A percentile compares a stretch with the other conserved stretches of the same genome.
These are phyloP conservation scores for Phrynocephalus forsythii DNA, from an alignment of 2,797 vertebrate genomes.

Conservation along the genomic window DNA sequence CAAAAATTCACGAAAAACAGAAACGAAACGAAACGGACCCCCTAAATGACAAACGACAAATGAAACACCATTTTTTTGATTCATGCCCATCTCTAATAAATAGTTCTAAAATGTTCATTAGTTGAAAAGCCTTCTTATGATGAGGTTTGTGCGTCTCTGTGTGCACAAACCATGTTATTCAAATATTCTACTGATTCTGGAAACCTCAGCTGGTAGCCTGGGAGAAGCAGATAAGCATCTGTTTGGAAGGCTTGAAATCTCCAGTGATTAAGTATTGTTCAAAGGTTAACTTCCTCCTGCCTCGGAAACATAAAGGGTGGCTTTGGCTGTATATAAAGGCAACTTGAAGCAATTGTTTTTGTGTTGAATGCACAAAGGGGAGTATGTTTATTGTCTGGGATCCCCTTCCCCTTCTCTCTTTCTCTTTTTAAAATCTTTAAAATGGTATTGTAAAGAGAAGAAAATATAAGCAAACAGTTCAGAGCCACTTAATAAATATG, in stretches of 20 bases:
- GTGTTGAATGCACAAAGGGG: background rate
- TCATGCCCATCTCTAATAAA: background rate
- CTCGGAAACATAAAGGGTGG: conserved; percentile 16
- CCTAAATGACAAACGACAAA: no score
- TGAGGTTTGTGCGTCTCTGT: background rate
- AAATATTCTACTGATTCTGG: conserved; percentile 25
- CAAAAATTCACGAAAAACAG: no score
- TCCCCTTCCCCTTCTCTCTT: background rate
- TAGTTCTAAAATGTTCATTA: conserved; percentile 30
- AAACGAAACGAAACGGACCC: no score
- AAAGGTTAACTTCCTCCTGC: conserved; percentile 34
- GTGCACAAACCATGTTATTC: background rate
- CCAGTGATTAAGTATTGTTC: conserved; percentile 39
- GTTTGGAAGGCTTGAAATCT: conserved; percentile 31
- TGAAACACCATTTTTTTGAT: no score
- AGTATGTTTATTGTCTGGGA: conserved; percentile 4
- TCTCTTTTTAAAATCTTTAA: background rate
- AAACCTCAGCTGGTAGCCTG: conserved; percentile 39
- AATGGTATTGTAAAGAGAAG: background rate
- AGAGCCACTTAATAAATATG: background rate
- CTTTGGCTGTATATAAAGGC: conserved; percentile 30
- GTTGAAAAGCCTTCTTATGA: background rate
- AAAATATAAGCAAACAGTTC: conserved; percentile 3
- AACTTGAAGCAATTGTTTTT: conserved; percentile 20
- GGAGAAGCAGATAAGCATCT: conserved; percentile 46